Percentiles rank a stretch among this genome's conserved stretches.
Conservation (phyloP, 2,113 vertebrate species). For the Elachura formosa region DNA sequence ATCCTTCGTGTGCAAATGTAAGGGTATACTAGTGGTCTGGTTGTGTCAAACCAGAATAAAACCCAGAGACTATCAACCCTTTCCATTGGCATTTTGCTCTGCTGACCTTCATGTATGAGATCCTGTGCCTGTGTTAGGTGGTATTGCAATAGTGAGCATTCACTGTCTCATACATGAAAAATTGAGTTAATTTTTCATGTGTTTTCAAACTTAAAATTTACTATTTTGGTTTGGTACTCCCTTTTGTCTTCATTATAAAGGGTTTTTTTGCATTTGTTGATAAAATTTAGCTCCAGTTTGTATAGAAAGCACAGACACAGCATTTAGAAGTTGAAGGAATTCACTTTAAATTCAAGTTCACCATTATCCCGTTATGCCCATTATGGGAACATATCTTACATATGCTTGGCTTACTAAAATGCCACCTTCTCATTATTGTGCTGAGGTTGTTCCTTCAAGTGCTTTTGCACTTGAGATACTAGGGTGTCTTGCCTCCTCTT, state of each 20-base stretch:
- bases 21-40: neutral
- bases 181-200: neutral
- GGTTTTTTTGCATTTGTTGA: neutral
- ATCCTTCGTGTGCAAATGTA: neutral
- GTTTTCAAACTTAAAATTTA: neutral
- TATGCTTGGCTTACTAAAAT: neutral
- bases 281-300: neutral
- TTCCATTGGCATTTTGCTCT: neutral
- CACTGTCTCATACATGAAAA: neutral
- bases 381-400: fast-evolving
- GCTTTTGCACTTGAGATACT: neutral
- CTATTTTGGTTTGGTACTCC: neutral
- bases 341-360: neutral
- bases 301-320: neutral
- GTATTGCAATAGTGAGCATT: neutral
- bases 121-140: neutral
- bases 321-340: neutral
- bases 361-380: neutral
- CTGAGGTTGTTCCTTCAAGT: neutral
- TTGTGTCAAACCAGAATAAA: too few relatives aligned
- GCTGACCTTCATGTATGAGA: neutral
- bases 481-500: neutral
- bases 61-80: neutral
- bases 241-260: neutral
- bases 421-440: neutral